A percentile compares a stretch with the other conserved stretches of the same genome.
Evolutionary conservation across 2,113 vertebrate species (phyloP).

Genomic region (Gasterosteus aculeatus): DNA sequence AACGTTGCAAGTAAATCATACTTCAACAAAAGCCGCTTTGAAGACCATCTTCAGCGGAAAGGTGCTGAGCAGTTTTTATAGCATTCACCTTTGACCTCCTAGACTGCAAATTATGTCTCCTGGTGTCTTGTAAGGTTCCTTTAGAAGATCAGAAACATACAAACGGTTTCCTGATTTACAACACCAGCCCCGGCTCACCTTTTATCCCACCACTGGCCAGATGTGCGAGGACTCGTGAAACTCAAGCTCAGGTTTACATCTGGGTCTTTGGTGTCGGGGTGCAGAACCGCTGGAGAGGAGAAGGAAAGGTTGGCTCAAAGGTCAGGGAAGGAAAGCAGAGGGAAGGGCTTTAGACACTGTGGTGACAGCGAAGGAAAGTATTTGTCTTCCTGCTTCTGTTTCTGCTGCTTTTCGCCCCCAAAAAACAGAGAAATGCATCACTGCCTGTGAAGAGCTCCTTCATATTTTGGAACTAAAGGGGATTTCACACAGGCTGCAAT

Average conservation of each 20-base stretch:
- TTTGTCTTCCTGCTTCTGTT: neutral
- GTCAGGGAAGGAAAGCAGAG: slow-evolving; percentile 20
- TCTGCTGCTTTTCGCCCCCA: slow-evolving; percentile 13
- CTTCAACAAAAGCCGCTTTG: neutral
- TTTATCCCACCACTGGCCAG: slow-evolving; percentile 39
- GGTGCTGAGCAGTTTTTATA: neutral
- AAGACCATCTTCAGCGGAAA: neutral
- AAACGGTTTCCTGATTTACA: slow-evolving; percentile 42
- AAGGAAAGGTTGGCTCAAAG: slow-evolving; percentile 36
- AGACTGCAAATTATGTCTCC: slow-evolving; percentile 34
- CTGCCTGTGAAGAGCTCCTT: neutral
- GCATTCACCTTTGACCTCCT: slow-evolving; percentile 2
- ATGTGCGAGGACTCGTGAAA: slow-evolving; percentile 68
- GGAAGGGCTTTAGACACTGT: neutral
- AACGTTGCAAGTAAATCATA: neutral
- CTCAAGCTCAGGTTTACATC: slow-evolving; percentile 42
- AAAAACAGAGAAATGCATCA: slow-evolving; percentile 20
- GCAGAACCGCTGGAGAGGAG: neutral
- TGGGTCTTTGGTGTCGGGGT: neutral
- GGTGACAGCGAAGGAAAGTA: slow-evolving; percentile 12
- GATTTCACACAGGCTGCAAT: neutral
- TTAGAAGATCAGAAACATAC: slow-evolving; percentile 9
- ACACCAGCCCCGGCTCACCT: slow-evolving; percentile 28
- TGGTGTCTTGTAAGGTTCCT: slow-evolving; percentile 27
- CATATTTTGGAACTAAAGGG: slow-evolving; percentile 3